phyloP scores from a whole-genome alignment of 53 echinoderm and acorn worm genomes.

The Arbacia lixula region DNA sequence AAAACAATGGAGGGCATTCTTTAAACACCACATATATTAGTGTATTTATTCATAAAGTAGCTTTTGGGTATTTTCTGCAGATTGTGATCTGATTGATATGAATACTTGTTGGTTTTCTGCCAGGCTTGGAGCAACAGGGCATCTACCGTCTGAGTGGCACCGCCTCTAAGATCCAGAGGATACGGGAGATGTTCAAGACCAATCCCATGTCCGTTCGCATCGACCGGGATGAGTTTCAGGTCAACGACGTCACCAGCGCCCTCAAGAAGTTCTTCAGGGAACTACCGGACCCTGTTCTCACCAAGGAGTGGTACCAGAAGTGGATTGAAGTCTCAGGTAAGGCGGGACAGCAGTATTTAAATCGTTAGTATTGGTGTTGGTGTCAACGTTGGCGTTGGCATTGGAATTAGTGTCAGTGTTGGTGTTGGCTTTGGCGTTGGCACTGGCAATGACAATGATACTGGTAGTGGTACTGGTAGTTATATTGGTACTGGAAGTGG shows the following conservation, averaged over 20 bases:
- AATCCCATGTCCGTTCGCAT: slow-evolving; percentile 71
- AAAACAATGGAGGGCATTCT: background rate
- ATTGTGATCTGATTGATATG: too few species aligned
- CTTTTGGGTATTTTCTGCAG: too few species aligned
- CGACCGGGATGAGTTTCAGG: slow-evolving; percentile 58
- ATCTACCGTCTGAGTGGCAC: slow-evolving; percentile 87
- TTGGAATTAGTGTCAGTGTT: too few species aligned
- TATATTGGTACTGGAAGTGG: too few species aligned
- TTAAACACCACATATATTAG: background rate
- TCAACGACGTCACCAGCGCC: slow-evolving; percentile 91
- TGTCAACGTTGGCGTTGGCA: too few species aligned
- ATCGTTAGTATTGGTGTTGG: too few species aligned
- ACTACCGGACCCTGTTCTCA: slow-evolving; percentile 89
- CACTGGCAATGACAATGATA: too few species aligned
- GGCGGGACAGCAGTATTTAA: too few species aligned
- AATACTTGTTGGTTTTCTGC: too few species aligned
- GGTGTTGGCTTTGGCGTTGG: too few species aligned
- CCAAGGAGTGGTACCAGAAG: slow-evolving; percentile 69
- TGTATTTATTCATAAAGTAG: background rate
- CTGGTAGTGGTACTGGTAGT: too few species aligned
- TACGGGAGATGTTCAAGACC: slow-evolving; percentile 59
- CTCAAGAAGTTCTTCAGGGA: slow-evolving; percentile 97
- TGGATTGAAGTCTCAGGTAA: slow-evolving; percentile 91
- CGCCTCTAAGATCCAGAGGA: slow-evolving; percentile 60
- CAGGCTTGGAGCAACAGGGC: slow-evolving; percentile 82